These are phyloP conservation scores for Cichlasoma orientale DNA, from an alignment of 2,797 vertebrate species.

Conservation along the genomic window DNA sequence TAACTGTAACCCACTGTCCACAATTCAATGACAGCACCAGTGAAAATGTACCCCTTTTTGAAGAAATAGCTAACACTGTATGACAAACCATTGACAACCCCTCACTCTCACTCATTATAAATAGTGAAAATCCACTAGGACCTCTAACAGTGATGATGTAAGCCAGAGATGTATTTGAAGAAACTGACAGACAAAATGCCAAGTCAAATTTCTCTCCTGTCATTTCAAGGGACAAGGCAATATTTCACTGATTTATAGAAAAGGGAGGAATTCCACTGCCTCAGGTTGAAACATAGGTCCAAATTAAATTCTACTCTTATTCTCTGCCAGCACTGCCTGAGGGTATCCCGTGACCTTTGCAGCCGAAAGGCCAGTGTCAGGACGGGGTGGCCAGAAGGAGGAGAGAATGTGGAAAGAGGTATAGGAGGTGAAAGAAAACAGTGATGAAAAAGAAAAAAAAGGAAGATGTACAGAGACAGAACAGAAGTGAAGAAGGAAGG, in stretches of 20 bases:
- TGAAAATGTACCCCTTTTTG: background rate
- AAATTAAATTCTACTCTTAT: slow-evolving; percentile 63
- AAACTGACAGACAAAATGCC: slow-evolving; percentile 36
- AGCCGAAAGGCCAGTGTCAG: slow-evolving; percentile 50
- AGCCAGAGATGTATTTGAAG: slow-evolving; percentile 24
- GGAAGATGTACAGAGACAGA: background rate
- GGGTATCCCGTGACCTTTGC: slow-evolving; percentile 59
- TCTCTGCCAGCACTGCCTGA: slow-evolving; percentile 45
- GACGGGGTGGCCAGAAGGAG: slow-evolving; percentile 11
- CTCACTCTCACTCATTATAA: slow-evolving; percentile 27
- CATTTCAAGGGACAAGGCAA: slow-evolving; percentile 38
- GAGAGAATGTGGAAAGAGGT: background rate
- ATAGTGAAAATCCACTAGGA: slow-evolving; percentile 6
- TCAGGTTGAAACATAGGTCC: slow-evolving; percentile 51
- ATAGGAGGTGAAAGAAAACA: background rate
- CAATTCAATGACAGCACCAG: background rate
- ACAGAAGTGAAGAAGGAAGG: background rate
- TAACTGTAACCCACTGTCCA: background rate
- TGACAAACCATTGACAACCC: slow-evolving; percentile 32
- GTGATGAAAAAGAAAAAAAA: background rate
- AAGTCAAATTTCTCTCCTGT: slow-evolving; percentile 33
- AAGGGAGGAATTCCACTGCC: slow-evolving; percentile 51
- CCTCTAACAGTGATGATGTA: slow-evolving; percentile 25
- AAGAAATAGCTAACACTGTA: slow-evolving; percentile 7
- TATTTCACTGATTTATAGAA: slow-evolving; percentile 60